Conservation (phyloP, 2,888 invertebrate species). For the Drosophila aldrichi region DNA sequence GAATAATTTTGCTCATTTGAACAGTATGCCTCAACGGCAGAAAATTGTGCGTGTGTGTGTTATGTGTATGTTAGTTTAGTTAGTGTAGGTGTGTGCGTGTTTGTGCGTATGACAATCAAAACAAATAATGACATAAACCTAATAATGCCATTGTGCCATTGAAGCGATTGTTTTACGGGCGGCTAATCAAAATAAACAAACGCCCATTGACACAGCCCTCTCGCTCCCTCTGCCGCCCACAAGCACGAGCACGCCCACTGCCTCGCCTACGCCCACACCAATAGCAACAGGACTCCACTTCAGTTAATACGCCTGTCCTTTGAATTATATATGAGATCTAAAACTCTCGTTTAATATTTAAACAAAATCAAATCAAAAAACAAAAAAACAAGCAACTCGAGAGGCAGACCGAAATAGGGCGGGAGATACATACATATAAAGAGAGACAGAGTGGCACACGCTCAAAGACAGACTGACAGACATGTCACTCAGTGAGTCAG, state of each 20-base stretch:
- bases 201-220: conserved; percentile 2
- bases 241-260: neutral
- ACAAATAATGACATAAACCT: conserved; percentile 72
- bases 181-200: conserved; percentile 73
- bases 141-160: conserved; percentile 71
- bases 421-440: conserved; percentile 5
- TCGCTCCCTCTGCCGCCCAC: conserved; percentile 12
- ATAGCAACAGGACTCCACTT: conserved; percentile 1
- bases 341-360: conserved; percentile 79
- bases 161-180: conserved; percentile 75
- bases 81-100: conserved; percentile 17
- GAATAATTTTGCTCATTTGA: conserved; percentile 62
- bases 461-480: conserved; percentile 36
- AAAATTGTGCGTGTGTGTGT: neutral
- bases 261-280: neutral
- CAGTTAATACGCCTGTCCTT: conserved; percentile 27
- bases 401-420: neutral
- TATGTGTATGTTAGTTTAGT: conserved; percentile 10
- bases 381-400: conserved; percentile 35
- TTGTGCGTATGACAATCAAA: conserved; percentile 52
- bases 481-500: conserved; percentile 38
- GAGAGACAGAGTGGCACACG: neutral
- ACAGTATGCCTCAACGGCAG: conserved; percentile 47
- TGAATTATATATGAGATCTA: conserved; percentile 78
- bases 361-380: conserved; percentile 75